Evolutionary conservation across 2,113 vertebrate species (phyloP).

Genomic region (Leptocoma aspasia): DNA sequence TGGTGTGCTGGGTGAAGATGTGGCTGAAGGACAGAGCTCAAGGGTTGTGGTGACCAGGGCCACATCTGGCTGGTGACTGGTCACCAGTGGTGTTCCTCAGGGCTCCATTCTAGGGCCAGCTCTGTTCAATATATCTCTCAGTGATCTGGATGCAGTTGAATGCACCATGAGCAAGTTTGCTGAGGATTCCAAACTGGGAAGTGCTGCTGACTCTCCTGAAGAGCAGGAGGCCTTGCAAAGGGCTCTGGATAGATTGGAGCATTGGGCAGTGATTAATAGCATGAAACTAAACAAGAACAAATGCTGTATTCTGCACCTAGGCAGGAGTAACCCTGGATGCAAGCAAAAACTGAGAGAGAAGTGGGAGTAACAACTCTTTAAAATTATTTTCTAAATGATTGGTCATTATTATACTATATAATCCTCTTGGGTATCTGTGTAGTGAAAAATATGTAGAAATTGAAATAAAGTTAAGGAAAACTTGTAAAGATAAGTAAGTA

Average conservation of each 20-base stretch:
- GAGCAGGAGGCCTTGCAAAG: not conserved
- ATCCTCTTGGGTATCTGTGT: no score
- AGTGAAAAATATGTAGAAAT: not conserved
- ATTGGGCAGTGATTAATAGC: not conserved
- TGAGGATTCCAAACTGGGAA: not conserved
- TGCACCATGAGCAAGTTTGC: not conserved
- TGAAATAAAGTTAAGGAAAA: not conserved
- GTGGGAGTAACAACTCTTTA: not conserved
- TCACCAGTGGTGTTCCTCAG: not conserved
- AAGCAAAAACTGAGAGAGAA: not conserved
- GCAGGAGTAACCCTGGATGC: not conserved
- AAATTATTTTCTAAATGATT: not conserved
- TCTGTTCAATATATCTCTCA: not conserved
- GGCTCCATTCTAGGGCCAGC: not conserved
- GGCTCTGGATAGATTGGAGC: not conserved
- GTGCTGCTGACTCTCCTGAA: not conserved
- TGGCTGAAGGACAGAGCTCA: not conserved
- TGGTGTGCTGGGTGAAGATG: not conserved
- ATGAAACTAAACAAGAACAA: not conserved
- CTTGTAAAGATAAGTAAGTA: not conserved
- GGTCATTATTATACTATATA: not conserved
- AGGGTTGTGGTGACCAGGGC: not conserved
- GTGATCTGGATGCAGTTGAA: not conserved
- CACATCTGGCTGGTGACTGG: not conserved
- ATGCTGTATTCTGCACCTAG: not conserved